These are phyloP conservation scores for Acanthisitta chloris DNA, from an alignment of 2,113 vertebrate species.

Conservation along the genomic window DNA sequence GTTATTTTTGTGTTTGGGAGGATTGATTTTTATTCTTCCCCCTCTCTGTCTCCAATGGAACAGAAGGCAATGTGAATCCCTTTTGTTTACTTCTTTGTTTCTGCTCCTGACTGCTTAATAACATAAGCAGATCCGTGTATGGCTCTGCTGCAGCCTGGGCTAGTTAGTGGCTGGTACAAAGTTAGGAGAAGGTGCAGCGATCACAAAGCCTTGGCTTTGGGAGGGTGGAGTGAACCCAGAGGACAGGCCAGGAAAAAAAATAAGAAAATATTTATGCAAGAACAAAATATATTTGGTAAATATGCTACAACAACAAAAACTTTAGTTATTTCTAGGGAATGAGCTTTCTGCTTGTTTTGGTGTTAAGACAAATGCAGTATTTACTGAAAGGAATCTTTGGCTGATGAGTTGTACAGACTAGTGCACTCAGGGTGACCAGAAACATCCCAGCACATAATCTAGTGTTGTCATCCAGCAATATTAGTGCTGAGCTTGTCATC, in stretches of 20 bases:
- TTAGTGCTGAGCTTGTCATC: neutral
- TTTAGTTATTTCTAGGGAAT: neutral
- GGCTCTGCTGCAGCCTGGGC: neutral
- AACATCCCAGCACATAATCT: neutral
- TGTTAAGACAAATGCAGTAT: neutral
- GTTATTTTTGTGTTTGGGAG: constrained; percentile 7
- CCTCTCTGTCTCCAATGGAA: neutral
- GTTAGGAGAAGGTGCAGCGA: neutral
- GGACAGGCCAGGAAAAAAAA: neutral
- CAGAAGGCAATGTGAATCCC: constrained; percentile 32
- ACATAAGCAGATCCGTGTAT: neutral
- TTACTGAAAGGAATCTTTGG: neutral
- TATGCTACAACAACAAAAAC: neutral
- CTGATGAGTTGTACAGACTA: neutral
- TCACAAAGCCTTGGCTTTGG: neutral
- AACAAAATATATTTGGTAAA: neutral
- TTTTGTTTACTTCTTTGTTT: constrained; percentile 61
- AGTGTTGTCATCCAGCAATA: neutral
- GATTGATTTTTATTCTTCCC: neutral
- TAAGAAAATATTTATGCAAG: neutral
- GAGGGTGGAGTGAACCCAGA: neutral
- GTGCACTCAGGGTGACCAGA: neutral
- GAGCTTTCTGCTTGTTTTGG: neutral
- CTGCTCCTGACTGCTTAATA: constrained; percentile 36
- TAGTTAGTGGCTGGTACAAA: neutral